These are phyloP conservation scores for Narcine bancroftii DNA, from an alignment of 2,113 vertebrate genomes.

Conservation along the genomic window DNA sequence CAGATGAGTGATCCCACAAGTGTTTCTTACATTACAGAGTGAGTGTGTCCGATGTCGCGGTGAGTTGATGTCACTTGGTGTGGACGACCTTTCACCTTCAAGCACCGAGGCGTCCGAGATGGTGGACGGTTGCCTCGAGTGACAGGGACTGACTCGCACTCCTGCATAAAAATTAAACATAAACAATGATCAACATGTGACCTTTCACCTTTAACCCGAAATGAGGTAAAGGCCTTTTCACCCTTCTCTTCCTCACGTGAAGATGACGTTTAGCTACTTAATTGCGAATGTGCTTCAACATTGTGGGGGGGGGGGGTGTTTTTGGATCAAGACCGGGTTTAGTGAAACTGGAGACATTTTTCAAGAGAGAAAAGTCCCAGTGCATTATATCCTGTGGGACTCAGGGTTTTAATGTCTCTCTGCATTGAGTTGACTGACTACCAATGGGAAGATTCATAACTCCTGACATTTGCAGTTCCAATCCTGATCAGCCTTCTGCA, in stretches of 20 bases:
- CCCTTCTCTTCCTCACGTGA: neutral
- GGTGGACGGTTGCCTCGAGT: slow-evolving; percentile 88
- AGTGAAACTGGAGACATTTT: neutral
- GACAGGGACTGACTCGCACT: slow-evolving; percentile 88
- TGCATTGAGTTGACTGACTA: neutral
- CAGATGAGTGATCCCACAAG: neutral
- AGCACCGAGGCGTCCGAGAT: slow-evolving; percentile 83
- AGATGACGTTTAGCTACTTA: neutral
- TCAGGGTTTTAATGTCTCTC: neutral
- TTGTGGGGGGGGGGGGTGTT: neutral
- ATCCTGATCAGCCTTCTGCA: neutral
- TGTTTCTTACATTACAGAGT: slow-evolving; percentile 91
- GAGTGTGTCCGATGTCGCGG: slow-evolving; percentile 94
- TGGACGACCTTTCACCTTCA: slow-evolving; percentile 90
- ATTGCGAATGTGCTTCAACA: neutral
- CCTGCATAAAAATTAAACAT: slow-evolving; percentile 53
- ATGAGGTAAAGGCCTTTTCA: neutral
- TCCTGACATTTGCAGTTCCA: neutral
- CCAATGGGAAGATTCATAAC: neutral
- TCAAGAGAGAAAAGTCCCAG: neutral
- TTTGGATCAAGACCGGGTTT: neutral
- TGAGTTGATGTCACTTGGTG: slow-evolving; percentile 95
- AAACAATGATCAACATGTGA: neutral
- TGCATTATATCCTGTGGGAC: neutral
- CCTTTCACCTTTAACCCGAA: neutral